Conservation (phyloP, 2,797 vertebrate genomes). For the Poliocrania exsul region DNA sequence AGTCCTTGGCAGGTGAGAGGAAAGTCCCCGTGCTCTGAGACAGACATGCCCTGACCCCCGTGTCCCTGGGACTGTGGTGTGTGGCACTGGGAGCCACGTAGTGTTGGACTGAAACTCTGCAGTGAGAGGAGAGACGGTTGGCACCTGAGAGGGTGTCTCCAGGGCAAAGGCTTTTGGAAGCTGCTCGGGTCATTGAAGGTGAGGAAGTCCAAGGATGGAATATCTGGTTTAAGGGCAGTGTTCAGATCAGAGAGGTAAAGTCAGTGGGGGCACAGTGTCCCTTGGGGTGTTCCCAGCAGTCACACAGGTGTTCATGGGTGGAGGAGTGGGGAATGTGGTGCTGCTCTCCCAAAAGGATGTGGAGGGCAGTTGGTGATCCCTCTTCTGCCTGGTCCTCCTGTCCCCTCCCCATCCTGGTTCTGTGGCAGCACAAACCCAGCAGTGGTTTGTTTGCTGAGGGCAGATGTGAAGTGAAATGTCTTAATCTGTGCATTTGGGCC, state of each 20-base stretch:
- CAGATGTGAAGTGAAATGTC: neutral
- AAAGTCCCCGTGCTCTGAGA: neutral
- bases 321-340: accelerated
- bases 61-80: neutral
- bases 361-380: neutral
- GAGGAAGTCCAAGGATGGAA: neutral
- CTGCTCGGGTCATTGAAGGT: accelerated
- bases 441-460: neutral
- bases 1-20: slow-evolving; percentile 80
- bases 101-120: neutral
- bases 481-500: neutral
- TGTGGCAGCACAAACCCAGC: neutral
- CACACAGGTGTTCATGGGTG: accelerated
- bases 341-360: neutral
- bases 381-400: neutral
- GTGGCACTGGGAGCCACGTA: accelerated
- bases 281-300: neutral
- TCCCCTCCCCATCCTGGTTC: neutral
- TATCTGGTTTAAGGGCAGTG: accelerated
- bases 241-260: neutral
- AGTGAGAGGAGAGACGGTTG: neutral
- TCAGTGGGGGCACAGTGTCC: neutral
- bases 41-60: accelerated
- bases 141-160: neutral
- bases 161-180: neutral